Conservation (phyloP, 2,888 invertebrate species). For the Drosophila maculinotata region DNA sequence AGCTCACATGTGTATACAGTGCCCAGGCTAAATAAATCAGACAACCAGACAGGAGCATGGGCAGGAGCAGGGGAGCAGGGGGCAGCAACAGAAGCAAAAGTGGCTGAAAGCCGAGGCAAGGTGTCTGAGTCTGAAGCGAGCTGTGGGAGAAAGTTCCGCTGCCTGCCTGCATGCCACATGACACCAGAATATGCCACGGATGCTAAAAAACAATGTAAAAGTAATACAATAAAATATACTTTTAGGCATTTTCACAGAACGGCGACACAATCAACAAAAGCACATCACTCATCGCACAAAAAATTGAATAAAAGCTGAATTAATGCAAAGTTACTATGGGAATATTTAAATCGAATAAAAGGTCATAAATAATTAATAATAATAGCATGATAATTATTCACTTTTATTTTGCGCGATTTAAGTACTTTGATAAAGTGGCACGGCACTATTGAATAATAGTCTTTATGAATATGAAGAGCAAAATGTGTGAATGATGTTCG, state of each 20-base stretch:
- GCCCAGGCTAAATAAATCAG: constrained; percentile 11
- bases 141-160: constrained; percentile 2
- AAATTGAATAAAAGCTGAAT: not conserved
- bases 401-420: too few species aligned
- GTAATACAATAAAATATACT: constrained; percentile 8
- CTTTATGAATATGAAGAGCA: too few species aligned
- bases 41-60: not conserved
- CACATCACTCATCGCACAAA: not conserved
- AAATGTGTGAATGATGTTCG: constrained; percentile 8
- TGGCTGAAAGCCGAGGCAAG: constrained; percentile 14
- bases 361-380: too few species aligned
- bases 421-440: too few species aligned
- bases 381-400: too few species aligned
- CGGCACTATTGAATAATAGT: too few species aligned
- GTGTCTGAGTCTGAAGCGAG: constrained; percentile 6
- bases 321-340: not conserved
- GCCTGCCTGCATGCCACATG: constrained; percentile 7
- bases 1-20: constrained; percentile 6
- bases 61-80: not conserved
- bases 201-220: constrained; percentile 7
- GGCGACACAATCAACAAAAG: constrained; percentile 1
- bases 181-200: constrained; percentile 3
- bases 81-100: not conserved
- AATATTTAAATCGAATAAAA: not conserved
- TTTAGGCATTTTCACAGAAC: not conserved